Evolutionary conservation across 2,888 invertebrate genomes (phyloP), one percentile per base, ranked within the genome.

Genomic region (Yponomeuta cagnagella): DNA sequence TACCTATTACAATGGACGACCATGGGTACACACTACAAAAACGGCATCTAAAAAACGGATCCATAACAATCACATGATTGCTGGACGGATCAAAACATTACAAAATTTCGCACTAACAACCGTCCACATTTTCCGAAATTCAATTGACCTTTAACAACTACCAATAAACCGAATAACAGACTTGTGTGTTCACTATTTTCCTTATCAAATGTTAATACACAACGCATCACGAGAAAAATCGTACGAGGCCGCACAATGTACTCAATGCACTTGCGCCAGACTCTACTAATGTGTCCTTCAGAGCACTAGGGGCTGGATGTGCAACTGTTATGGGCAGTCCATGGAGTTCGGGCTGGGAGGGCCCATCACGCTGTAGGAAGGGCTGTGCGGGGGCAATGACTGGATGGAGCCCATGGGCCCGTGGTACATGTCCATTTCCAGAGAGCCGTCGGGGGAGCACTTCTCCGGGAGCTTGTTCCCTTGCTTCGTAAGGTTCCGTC

Each of bases 401-500:
- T 93, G 93, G 71, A 91, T 93, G 75, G 94, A 94, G 71, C 95
- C 94, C 93, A 95, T 94, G 77, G 94, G 94, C 63, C 94, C 94
- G 76, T 92, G 91, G 82, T 94, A 94, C 83, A 94, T 88, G 79
- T 95, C 94, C 92, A 94, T 89, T 82, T 94, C 94, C 78, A 95
- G 84, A 70, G 94, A 94, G 0, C 92, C 93, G 76, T 93, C 93
- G 76, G 94, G 94, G 30, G 95, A 94, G 81, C 95, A 95, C 80
- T 95, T 96, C 80, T 96, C 96, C 75, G 94, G 93, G 87, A 92
- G 88, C 80, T 95, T 95, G 85, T 95, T 95, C 82, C 96, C 96
- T 81, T 96, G 96, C 82, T 96, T 96, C 78, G 96, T 93, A 87
- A 97, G 95, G 94, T 97, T 96, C 76, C 98, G 95, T 79, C 98